These are phyloP conservation scores for Adelges cooleyi DNA, from an alignment of 1,140 invertebrate genomes.

Conservation along the genomic window DNA sequence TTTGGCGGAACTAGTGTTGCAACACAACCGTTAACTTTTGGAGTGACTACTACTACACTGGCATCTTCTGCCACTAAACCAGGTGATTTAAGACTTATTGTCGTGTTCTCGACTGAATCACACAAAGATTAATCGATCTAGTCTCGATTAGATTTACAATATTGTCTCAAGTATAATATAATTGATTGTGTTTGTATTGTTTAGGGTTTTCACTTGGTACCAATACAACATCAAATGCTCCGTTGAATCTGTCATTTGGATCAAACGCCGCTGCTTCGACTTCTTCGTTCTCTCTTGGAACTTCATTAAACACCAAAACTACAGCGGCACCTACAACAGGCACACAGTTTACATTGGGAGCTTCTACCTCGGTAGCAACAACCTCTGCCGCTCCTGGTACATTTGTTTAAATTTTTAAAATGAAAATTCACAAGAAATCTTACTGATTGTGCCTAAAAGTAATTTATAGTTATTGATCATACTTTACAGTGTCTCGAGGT, in stretches of 20 bases:
- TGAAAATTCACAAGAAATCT: too few relatives aligned
- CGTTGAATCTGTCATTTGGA: slow-evolving; percentile 14
- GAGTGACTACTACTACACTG: background rate
- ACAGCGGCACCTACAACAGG: background rate
- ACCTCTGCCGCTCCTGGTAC: background rate
- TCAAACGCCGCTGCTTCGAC: background rate
- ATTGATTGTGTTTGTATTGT: background rate
- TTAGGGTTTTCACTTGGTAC: slow-evolving; percentile 6
- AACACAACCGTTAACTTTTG: background rate
- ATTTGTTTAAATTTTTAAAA: too few relatives aligned
- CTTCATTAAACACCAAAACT: background rate
- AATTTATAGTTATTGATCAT: background rate
- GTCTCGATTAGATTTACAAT: too few relatives aligned
- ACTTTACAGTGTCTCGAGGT: slow-evolving; percentile 13
- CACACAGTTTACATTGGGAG: slow-evolving; percentile 14
- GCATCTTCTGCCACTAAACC: slow-evolving; percentile 4
- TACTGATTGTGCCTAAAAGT: too few relatives aligned
- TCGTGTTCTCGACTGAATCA: too few relatives aligned
- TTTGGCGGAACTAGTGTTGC: background rate
- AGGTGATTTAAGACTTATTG: too few relatives aligned
- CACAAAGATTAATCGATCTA: too few relatives aligned
- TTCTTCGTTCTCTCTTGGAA: slow-evolving; percentile 18
- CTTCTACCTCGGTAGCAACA: background rate
- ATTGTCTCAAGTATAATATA: too few relatives aligned
- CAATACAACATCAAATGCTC: background rate